A percentile compares a stretch with the other conserved stretches of the same genome.
These are phyloP conservation scores for Schlechtendalia chinensis DNA, from an alignment of 1,140 invertebrate species.

Conservation along the genomic window DNA sequence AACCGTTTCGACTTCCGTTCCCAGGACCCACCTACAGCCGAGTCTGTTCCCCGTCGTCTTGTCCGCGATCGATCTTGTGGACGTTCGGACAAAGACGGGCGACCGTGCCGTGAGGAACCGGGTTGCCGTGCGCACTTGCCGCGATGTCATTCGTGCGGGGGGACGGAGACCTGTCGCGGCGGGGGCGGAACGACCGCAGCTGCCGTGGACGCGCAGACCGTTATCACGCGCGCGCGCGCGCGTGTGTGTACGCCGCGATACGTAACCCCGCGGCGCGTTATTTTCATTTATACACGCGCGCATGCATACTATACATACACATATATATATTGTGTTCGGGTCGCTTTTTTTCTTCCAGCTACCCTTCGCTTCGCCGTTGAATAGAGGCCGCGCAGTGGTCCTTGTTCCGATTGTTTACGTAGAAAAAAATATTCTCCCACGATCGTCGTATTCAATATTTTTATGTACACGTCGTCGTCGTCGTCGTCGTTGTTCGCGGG, in stretches of 20 bases:
- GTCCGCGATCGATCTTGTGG: too few species aligned
- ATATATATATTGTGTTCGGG: not conserved
- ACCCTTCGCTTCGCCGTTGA: not conserved
- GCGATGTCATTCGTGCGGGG: not conserved
- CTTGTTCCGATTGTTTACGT: conserved; percentile 27
- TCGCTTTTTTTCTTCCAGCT: conserved; percentile 14
- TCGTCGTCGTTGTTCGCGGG: not conserved
- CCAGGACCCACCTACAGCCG: too few species aligned
- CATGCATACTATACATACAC: not conserved
- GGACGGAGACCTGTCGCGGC: too few species aligned
- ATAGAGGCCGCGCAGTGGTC: not conserved
- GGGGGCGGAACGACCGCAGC: too few species aligned
- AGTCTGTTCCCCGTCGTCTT: too few species aligned
- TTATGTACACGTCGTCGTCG: too few species aligned
- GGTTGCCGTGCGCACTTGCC: not conserved
- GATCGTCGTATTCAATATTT: not conserved
- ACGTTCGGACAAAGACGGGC: too few species aligned
- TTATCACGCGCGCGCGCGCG: too few species aligned
- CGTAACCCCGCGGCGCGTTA: too few species aligned
- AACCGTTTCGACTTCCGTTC: too few species aligned
- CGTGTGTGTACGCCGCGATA: too few species aligned
- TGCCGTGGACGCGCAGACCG: not conserved
- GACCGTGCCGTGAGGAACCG: not conserved
- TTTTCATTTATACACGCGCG: too few species aligned
- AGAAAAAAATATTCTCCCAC: not conserved